Conservation (phyloP, 2,113 vertebrate genomes). For the Macheiramphus alcinus region DNA sequence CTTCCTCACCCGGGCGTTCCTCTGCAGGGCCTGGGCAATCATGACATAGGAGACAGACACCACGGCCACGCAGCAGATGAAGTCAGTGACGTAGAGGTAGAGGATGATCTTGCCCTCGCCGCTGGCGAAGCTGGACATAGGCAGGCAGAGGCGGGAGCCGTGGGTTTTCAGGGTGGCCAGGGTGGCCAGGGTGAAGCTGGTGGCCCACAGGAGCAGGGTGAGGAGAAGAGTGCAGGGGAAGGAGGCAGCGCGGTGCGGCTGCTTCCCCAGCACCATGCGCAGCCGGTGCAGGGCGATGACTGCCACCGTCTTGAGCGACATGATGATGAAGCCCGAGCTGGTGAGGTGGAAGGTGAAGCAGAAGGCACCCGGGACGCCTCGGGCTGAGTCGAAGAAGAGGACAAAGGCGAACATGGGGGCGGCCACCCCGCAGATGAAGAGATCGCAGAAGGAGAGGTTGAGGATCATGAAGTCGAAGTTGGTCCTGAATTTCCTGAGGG, state of each 20-base stretch:
- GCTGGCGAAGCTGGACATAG: slow-evolving; percentile 81
- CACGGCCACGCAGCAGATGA: slow-evolving; percentile 88
- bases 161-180: slow-evolving; percentile 83
- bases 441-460: slow-evolving; percentile 94
- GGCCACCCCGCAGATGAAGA: slow-evolving; percentile 91
- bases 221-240: slow-evolving; percentile 87
- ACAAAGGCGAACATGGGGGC: slow-evolving; percentile 92
- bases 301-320: slow-evolving; percentile 94
- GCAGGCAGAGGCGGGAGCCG: slow-evolving; percentile 86
- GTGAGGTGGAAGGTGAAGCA: slow-evolving; percentile 95
- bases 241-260: slow-evolving; percentile 83
- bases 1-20: slow-evolving; percentile 84
- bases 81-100: slow-evolving; percentile 89
- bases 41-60: slow-evolving; percentile 89
- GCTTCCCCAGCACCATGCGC: slow-evolving; percentile 91
- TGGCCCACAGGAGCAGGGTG: slow-evolving; percentile 87
- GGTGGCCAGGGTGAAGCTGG: slow-evolving; percentile 90
- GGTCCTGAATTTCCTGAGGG: slow-evolving; percentile 93
- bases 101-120: slow-evolving; percentile 79
- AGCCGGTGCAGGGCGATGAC: slow-evolving; percentile 93
- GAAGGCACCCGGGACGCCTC: slow-evolving; percentile 82
- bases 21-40: slow-evolving; percentile 89
- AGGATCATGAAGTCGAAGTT: slow-evolving; percentile 98
- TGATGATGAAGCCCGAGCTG: slow-evolving; percentile 91
- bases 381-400: slow-evolving; percentile 82